These are phyloP conservation scores for Stegodyphus dumicola DNA, from an alignment of 1,140 invertebrate species.

Conservation along the genomic window DNA sequence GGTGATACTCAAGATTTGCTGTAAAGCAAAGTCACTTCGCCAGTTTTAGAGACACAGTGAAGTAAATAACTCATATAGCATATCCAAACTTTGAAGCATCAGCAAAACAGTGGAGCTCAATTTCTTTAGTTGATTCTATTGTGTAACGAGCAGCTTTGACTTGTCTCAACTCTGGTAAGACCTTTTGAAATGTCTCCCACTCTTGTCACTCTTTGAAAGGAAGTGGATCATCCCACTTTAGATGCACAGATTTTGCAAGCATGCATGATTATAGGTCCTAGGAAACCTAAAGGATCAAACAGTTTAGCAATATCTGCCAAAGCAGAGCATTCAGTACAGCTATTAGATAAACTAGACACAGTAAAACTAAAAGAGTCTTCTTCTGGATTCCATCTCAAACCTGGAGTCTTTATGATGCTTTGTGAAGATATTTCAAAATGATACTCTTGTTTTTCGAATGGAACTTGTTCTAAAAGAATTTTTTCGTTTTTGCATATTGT, in stretches of 20 bases:
- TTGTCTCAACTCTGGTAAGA: not conserved
- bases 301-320: slow-evolving; percentile 50
- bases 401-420: slow-evolving; percentile 8
- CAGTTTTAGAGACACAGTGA: not conserved
- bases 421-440: not conserved
- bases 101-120: slow-evolving; percentile 38
- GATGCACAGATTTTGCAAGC: slow-evolving; percentile 56
- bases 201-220: slow-evolving; percentile 15
- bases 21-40: slow-evolving; percentile 22
- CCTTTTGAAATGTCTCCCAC: slow-evolving; percentile 33
- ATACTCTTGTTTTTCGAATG: not conserved
- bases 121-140: not conserved
- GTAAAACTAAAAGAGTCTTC: slow-evolving; percentile 24
- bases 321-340: slow-evolving; percentile 55
- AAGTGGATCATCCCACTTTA: slow-evolving; percentile 59
- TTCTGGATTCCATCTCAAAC: slow-evolving; percentile 36
- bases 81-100: slow-evolving; percentile 53
- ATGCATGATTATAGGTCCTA: slow-evolving; percentile 33
- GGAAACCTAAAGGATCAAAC: slow-evolving; percentile 60
- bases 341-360: not conserved
- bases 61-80: slow-evolving; percentile 50
- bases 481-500: slow-evolving; percentile 63
- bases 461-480: not conserved
- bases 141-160: not conserved
- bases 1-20: slow-evolving; percentile 47